phyloP scores from a whole-genome alignment of 2,113 vertebrate genomes.

The Pantherophis guttatus region DNA sequence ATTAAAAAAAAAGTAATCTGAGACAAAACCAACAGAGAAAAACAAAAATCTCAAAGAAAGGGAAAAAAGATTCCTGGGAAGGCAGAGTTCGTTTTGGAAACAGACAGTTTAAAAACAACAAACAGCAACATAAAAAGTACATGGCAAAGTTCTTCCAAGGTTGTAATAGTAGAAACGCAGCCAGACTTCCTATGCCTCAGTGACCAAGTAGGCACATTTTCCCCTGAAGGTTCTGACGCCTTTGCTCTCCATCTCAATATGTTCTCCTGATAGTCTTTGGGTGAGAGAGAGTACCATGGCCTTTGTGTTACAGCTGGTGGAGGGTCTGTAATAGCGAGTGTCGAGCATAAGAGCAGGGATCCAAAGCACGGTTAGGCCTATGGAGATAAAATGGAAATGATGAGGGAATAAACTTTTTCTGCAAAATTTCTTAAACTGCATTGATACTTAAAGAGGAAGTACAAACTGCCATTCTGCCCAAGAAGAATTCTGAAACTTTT shows the following conservation, averaged over 20 bases:
- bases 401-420: not conserved
- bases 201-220: not conserved
- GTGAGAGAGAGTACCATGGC: not conserved
- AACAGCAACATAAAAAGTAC: not conserved
- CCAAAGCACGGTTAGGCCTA: constrained; percentile 84
- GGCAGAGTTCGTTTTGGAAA: constrained; percentile 32
- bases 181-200: not conserved
- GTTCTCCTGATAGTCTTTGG: constrained; percentile 37
- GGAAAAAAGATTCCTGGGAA: not conserved
- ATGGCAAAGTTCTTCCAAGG: constrained; percentile 44
- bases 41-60: not conserved
- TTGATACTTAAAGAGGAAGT: not conserved
- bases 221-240: constrained; percentile 8
- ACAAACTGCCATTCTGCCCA: not conserved
- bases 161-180: constrained; percentile 49
- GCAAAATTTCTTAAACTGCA: not conserved
- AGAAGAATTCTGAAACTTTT: not conserved
- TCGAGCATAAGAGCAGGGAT: constrained; percentile 80
- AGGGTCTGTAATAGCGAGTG: constrained; percentile 83
- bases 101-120: not conserved
- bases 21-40: not conserved
- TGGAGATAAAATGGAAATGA: constrained; percentile 26
- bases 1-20: not conserved
- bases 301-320: constrained; percentile 63
- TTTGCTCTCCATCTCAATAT: not conserved